Evolutionary conservation across 2,797 vertebrate species (phyloP), one percentile per base, ranked within the genome.

Genomic region (Siniperca obscura): DNA sequence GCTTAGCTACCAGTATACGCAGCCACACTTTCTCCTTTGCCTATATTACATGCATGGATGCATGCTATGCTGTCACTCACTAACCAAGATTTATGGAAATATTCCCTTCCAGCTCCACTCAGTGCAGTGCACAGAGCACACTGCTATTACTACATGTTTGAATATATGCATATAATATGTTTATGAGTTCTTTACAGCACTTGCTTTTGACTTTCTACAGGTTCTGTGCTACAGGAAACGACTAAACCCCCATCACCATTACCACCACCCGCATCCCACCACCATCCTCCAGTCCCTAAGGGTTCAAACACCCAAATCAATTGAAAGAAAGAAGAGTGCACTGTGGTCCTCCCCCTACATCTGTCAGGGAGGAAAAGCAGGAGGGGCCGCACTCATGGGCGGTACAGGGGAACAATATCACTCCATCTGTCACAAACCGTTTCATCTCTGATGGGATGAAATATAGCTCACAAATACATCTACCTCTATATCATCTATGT

Each of bases 391-490:
- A 89, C 93, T 95, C 89, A 79, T 81, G 83, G 90, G 88, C 90
- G 42, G 76, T 91, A 90, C 85, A 88, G 88, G 86, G 89, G 93
- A 94, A 95, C 94, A 95, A 95, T 96, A 95, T 95, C 93, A 91
- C 91, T 95, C 95, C 96, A 96, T 96, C 96, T 96, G 96, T 95
- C 95, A 95, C 94, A 93, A 92, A 93, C 94, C 89, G 90, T 93
- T 94, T 94, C 90, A 93, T 95, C 94, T 93, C 86, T 87, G 91
- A 92, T 93, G 90, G 87, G 90, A 91, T 93, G 91, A 95, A 95
- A 95, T 94, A 94, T 92, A 91, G 89, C 91, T 92, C 67, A 12
- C 79, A 89, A 92, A 94, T 81, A 92, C 90, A 93, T 93, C 94
- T 92, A 92, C 86, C 86, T 89, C 82, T 82, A 89, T 86, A 90